Conservation (phyloP, 2,113 vertebrate species). For the Varanus salvator region DNA sequence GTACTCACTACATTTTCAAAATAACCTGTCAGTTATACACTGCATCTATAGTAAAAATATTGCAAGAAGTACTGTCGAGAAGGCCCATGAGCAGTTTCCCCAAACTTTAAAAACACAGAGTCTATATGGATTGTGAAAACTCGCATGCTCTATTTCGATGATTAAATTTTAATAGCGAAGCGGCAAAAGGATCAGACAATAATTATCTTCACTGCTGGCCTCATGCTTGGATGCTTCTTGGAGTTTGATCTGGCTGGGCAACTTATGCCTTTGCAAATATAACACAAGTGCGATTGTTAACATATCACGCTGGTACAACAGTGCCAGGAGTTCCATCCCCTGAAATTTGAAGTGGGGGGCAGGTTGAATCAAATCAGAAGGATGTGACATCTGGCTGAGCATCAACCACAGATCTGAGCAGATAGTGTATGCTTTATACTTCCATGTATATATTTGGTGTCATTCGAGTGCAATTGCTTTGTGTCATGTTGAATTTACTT, state of each 20-base stretch:
- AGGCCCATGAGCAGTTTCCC: not conserved
- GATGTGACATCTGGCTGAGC: not conserved
- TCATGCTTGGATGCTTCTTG: constrained; percentile 8
- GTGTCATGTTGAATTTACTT: not conserved
- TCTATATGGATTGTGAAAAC: not conserved
- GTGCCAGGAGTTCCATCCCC: not conserved
- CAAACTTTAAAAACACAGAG: not conserved
- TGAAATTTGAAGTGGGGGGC: not conserved
- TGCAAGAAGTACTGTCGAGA: not conserved
- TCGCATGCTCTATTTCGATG: not conserved
- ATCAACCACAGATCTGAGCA: not conserved
- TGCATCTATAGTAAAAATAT: not conserved
- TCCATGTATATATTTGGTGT: not conserved
- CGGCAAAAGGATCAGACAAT: accelerated
- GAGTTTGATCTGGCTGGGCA: not conserved
- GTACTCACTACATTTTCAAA: not conserved
- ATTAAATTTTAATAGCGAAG: not conserved
- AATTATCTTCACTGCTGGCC: not conserved
- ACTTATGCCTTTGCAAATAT: not conserved
- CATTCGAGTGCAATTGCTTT: not conserved
- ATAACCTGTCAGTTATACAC: constrained; percentile 1
- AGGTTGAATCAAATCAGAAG: not conserved
- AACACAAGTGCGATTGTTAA: not conserved
- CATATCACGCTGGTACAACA: not conserved
- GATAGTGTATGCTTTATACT: not conserved